phyloP scores from a whole-genome alignment of 2,797 vertebrate genomes.

The Cercopithecus mitis region DNA sequence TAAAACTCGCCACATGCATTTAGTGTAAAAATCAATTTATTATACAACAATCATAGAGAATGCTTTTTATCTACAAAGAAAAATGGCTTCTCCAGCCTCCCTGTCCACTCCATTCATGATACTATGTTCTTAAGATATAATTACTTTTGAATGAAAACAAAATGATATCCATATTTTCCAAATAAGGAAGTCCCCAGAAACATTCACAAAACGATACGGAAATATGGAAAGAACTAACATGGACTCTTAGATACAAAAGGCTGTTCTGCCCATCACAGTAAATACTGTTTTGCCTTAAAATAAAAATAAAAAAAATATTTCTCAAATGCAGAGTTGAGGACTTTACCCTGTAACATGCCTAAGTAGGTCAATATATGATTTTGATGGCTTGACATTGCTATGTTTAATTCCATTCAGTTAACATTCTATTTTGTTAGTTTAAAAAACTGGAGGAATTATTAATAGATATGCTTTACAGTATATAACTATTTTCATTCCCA shows the following conservation, averaged over 20 bases:
- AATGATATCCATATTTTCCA: not conserved
- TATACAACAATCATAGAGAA: conserved; percentile 73
- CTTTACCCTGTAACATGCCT: not conserved
- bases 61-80: conserved; percentile 74
- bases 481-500: conserved; percentile 42
- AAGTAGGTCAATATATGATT: not conserved
- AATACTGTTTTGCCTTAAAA: not conserved
- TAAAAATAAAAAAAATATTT: not conserved
- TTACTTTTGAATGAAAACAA: conserved; percentile 49
- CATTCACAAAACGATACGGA: not conserved
- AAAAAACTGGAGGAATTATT: conserved; percentile 31
- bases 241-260: not conserved
- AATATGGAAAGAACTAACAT: not conserved
- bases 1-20: conserved; percentile 45
- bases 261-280: not conserved
- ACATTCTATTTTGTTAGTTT: conserved; percentile 38
- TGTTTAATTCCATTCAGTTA: conserved; percentile 48
- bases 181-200: conserved; percentile 31
- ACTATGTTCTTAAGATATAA: conserved; percentile 28
- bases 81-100: conserved; percentile 66
- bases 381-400: conserved; percentile 21
- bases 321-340: not conserved
- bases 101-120: conserved; percentile 58
- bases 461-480: not conserved
- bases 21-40: conserved; percentile 79